Base-by-base conservation (phyloP, 2,113 vertebrate species). In the Colinus virginianus region DNA sequence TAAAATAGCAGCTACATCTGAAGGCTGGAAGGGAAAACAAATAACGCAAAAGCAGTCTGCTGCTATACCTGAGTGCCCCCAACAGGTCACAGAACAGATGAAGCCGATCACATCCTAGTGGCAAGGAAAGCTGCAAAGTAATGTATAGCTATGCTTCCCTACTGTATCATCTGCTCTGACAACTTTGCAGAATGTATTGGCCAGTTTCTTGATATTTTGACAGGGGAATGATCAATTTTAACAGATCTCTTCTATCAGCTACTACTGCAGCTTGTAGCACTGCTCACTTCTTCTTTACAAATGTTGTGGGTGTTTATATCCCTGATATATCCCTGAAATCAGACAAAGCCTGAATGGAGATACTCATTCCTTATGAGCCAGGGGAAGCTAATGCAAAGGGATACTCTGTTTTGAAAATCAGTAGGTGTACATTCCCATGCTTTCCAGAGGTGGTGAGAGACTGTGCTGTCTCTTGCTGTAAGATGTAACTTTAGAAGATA, bases 21-120 rank as follows among this genome's bases (percentile, higher is more conserved):
- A 74, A 74, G 38, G 34, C 69, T 90, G 70, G 69, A 88, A 76
- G 48, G 46, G 53, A 71, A 89, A 90, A 66, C 78, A 81, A 67
- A 42, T 58, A 82, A 59, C 3, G 2, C 28, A 59, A 30, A 43
- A 82, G 77, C 40, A 53, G 13, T 91, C 43, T 95, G 87, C 79
- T 72, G 90, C 95, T 97, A 59, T 95, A 90, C 96, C 96, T 90
- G 96, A 98, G 97, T 89, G 95, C 97, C 97, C 96, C 95, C 96
- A 92, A 64, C 94, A 97, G 97, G 96, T 93, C 43, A 48, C 38
- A 95, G 80, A 59, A 43, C 61, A 78, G 68, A 93, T 45, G 40
- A 61, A 87, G 58, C 72, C 40, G 61, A 83, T 56, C 61, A 56
- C 48, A 34, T 22, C 14, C 61, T 43, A 43, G 46, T 42, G 87